Evolutionary conservation across 2,888 invertebrate species (phyloP).

Genomic region (Erpobdella octoculata): DNA sequence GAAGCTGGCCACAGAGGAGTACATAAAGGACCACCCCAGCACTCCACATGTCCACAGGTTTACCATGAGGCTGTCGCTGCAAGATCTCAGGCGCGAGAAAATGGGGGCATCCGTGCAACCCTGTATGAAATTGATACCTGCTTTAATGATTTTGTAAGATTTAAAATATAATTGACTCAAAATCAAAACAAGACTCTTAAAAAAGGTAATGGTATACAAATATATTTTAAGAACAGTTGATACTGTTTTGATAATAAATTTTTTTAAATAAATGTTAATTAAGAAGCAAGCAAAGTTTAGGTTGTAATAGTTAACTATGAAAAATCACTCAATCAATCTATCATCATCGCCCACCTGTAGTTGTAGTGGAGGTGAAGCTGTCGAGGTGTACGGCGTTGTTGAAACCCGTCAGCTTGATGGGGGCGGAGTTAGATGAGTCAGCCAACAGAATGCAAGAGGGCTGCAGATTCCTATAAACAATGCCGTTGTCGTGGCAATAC

Average conservation of each 20-base stretch:
- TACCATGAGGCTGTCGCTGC: slow-evolving; percentile 68
- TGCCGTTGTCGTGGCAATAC: slow-evolving; percentile 28
- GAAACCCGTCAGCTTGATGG: slow-evolving; percentile 32
- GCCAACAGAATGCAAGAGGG: slow-evolving; percentile 30
- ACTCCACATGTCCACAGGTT: slow-evolving; percentile 95
- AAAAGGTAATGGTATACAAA: no score
- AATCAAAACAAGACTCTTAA: no score
- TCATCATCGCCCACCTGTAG: slow-evolving; percentile 13
- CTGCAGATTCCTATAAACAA: slow-evolving; percentile 29
- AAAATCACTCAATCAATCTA: no score
- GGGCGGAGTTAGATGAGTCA: slow-evolving; percentile 31
- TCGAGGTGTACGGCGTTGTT: slow-evolving; percentile 23
- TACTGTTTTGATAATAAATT: no score
- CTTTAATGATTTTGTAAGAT: no score
- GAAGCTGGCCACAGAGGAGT: slow-evolving; percentile 82
- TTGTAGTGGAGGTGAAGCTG: slow-evolving; percentile 9
- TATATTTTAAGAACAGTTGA: no score
- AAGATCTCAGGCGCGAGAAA: slow-evolving; percentile 98
- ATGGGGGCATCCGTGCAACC: slow-evolving; percentile 87
- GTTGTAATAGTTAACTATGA: no score
- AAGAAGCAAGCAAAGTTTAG: no score
- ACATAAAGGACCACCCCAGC: slow-evolving; percentile 89
- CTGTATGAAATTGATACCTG: no score
- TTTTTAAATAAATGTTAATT: no score
- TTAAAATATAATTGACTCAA: no score